phyloP scores from a whole-genome alignment of 2,113 vertebrate species.

The Thryonomys swinderianus region DNA sequence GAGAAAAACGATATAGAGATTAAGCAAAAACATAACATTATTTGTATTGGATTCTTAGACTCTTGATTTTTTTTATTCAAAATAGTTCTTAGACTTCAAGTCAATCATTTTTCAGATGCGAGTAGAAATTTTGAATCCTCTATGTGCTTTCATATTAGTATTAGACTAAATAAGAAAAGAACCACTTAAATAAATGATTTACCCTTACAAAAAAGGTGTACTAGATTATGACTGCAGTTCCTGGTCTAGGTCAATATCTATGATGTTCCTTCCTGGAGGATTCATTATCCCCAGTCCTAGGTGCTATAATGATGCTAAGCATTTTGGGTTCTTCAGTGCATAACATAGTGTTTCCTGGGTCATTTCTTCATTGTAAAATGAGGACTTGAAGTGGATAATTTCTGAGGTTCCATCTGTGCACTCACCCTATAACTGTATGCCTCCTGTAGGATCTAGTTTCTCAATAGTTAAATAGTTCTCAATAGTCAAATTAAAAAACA shows the following conservation, averaged over 20 bases:
- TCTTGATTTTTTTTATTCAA: neutral
- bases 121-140: slow-evolving; percentile 3
- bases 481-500: neutral
- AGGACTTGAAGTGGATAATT: neutral
- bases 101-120: neutral
- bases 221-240: neutral
- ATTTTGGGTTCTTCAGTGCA: neutral
- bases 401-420: neutral
- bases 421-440: neutral
- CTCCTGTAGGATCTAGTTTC: neutral
- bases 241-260: neutral
- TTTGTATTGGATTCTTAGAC: neutral
- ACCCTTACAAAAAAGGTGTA: neutral
- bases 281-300: neutral
- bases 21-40: neutral
- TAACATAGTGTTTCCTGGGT: neutral
- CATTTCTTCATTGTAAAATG: neutral
- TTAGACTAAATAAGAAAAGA: slow-evolving; percentile 25
- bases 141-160: neutral
- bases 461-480: neutral
- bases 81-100: neutral
- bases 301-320: neutral
- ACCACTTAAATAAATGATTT: neutral
- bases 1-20: neutral
- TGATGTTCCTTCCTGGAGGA: neutral